Percentiles rank a stretch among this genome's conserved stretches.
phyloP scores from a whole-genome alignment of 1,140 invertebrate species.

The Lepidurus arcticus region DNA sequence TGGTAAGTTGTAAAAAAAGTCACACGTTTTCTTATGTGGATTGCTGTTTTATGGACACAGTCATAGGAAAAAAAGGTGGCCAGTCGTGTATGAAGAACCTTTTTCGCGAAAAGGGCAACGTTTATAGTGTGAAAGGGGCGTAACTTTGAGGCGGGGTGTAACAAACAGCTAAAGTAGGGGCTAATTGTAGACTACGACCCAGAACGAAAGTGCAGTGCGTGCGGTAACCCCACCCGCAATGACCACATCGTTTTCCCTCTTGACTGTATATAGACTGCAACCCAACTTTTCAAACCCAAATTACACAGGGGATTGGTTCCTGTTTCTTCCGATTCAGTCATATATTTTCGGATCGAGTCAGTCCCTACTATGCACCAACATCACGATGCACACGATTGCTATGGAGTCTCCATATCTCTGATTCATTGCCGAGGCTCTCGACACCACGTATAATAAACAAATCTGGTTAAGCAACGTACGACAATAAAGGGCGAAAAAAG shows the following conservation, averaged over 20 bases:
- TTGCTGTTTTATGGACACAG: not conserved
- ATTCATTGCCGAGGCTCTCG: too few species aligned
- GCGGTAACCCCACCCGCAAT: slow-evolving; percentile 11
- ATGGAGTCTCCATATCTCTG: too few species aligned
- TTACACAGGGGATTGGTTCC: not conserved
- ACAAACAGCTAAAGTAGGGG: slow-evolving; percentile 18
- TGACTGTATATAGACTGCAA: not conserved
- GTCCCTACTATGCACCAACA: too few species aligned
- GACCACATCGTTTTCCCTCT: not conserved
- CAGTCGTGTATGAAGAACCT: not conserved
- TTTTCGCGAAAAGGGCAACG: not conserved
- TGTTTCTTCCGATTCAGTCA: not conserved
- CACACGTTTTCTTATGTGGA: not conserved
- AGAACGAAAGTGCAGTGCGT: not conserved
- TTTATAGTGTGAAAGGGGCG: slow-evolving; percentile 18
- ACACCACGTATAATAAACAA: too few species aligned
- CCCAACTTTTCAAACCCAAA: not conserved
- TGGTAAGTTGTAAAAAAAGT: not conserved
- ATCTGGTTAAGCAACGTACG: too few species aligned
- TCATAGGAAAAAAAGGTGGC: not conserved
- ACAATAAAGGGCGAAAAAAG: too few species aligned
- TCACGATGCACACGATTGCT: too few species aligned
- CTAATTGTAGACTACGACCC: slow-evolving; percentile 18
- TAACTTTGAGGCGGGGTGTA: not conserved
- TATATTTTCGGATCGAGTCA: too few species aligned